Evolutionary conservation across 2,113 vertebrate species (phyloP).

Genomic region (Petrocephalus microphthalmus): DNA sequence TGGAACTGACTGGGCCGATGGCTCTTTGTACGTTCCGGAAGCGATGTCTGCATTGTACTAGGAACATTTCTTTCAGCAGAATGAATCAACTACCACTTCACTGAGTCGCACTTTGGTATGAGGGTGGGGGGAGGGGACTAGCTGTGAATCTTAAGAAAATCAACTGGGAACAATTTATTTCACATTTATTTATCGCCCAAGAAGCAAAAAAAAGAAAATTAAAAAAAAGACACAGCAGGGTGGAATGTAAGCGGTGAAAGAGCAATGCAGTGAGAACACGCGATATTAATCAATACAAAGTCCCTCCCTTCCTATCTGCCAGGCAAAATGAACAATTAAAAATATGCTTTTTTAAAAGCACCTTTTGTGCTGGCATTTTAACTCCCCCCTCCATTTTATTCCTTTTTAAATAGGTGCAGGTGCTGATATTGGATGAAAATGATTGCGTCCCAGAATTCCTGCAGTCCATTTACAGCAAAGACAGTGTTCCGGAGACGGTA

Average conservation of each 20-base stretch:
- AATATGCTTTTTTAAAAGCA: neutral
- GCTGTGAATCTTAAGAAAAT: neutral
- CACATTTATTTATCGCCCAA: neutral
- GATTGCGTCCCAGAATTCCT: conserved; percentile 78
- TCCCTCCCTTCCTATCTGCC: conserved; percentile 2
- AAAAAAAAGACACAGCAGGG: neutral
- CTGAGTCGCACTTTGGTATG: neutral
- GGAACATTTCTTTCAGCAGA: neutral
- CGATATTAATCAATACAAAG: conserved; percentile 31
- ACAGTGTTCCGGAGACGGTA: conserved; percentile 75
- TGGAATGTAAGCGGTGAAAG: conserved; percentile 28
- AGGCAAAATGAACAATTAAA: conserved; percentile 30
- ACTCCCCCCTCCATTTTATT: conserved; percentile 13
- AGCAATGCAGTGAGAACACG: conserved; percentile 32
- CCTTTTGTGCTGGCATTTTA: neutral
- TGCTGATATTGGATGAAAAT: conserved; percentile 75
- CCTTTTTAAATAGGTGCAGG: conserved; percentile 57
- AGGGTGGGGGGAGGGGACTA: neutral
- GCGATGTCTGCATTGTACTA: neutral
- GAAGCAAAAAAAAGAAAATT: neutral
- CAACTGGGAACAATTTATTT: conserved; percentile 3
- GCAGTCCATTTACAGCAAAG: conserved; percentile 78
- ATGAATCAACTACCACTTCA: neutral
- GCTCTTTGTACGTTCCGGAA: neutral
- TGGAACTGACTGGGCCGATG: neutral